phyloP scores from a whole-genome alignment of 2,797 vertebrate genomes.

The Gymnothorax javanicus region DNA sequence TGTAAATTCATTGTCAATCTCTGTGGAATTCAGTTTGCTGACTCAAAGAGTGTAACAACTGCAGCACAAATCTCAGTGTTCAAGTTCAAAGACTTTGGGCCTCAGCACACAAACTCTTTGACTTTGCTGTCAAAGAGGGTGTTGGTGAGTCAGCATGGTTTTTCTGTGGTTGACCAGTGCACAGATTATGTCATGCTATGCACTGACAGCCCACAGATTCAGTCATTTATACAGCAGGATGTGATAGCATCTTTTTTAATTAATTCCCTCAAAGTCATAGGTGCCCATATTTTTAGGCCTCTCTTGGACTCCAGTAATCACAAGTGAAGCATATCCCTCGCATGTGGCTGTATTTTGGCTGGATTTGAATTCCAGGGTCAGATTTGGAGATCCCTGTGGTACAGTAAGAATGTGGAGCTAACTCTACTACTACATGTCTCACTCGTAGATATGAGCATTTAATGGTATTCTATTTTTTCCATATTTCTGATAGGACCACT shows the following conservation, averaged over 20 bases:
- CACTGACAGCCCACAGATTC: neutral
- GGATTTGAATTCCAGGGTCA: neutral
- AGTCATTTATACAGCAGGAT: neutral
- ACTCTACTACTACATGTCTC: no score
- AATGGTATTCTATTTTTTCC: no score
- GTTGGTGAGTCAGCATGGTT: neutral
- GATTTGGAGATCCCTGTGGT: neutral
- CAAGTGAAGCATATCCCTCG: neutral
- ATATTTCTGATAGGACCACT: no score
- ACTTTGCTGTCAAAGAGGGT: neutral
- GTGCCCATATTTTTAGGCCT: neutral
- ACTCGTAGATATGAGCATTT: no score
- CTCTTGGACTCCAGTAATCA: neutral
- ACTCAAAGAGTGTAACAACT: neutral
- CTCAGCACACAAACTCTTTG: neutral
- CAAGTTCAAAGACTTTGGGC: neutral
- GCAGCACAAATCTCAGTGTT: neutral
- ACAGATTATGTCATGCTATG: neutral
- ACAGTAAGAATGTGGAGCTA: no score
- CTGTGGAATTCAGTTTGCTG: neutral
- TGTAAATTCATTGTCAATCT: neutral
- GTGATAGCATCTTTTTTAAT: neutral
- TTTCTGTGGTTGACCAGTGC: neutral
- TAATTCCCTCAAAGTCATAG: neutral
- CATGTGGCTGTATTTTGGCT: neutral